phyloP scores from a whole-genome alignment of 2,797 vertebrate genomes.

The Hylomyscus alleni region DNA sequence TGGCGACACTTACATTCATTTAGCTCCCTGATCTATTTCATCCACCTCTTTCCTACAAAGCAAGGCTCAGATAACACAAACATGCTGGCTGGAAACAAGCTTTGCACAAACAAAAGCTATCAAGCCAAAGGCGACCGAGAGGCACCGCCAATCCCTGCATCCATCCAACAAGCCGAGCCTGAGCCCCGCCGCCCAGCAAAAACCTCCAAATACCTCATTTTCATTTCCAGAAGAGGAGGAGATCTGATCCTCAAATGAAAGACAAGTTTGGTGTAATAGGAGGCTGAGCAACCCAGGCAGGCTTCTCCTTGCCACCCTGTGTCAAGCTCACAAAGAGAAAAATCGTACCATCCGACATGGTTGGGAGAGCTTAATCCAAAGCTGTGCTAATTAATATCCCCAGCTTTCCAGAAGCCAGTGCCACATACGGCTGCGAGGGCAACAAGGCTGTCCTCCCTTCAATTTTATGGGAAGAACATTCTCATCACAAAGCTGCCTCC shows the following conservation, averaged over 20 bases:
- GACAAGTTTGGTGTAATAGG: constrained; percentile 71
- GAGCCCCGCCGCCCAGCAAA: constrained; percentile 45
- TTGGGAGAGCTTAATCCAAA: constrained; percentile 88
- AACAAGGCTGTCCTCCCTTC: constrained; percentile 75
- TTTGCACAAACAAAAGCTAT: constrained; percentile 69
- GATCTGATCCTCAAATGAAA: constrained; percentile 67
- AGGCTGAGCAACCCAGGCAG: constrained; percentile 54
- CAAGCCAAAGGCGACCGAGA: constrained; percentile 53
- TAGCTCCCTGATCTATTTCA: constrained; percentile 57
- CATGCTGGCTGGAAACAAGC: constrained; percentile 50
- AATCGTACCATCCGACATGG: constrained; percentile 85
- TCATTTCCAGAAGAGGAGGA: constrained; percentile 61
- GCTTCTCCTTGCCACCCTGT: constrained; percentile 72
- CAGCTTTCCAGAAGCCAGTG: constrained; percentile 80
- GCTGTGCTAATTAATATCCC: constrained; percentile 87
- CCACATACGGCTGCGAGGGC: constrained; percentile 75
- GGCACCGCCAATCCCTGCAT: not conserved
- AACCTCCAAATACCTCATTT: constrained; percentile 52
- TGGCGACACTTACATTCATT: not conserved
- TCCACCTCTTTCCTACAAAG: constrained; percentile 65
- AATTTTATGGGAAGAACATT: constrained; percentile 84
- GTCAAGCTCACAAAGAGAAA: constrained; percentile 84
- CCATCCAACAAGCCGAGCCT: not conserved
- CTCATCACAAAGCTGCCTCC: constrained; percentile 79
- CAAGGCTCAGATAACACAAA: constrained; percentile 64